These are phyloP conservation scores for Gymnopithys bicolor DNA, from an alignment of 2,797 vertebrate species.

Conservation along the genomic window DNA sequence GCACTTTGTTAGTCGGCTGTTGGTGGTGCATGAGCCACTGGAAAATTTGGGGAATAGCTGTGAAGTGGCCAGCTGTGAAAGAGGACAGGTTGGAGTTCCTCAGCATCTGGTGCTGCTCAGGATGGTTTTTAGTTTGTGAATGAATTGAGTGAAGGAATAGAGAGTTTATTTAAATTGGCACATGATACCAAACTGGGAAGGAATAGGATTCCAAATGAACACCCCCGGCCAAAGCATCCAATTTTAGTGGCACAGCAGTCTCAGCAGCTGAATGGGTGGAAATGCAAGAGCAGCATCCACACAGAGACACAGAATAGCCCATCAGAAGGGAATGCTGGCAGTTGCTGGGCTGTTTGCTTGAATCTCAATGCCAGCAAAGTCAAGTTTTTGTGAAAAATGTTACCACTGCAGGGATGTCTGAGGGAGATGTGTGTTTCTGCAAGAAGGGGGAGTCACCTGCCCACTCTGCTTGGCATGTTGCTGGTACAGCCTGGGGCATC, in stretches of 20 bases:
- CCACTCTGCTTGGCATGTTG: background rate
- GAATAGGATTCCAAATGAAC: background rate
- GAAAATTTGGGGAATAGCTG: background rate
- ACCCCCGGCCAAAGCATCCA: rapidly evolving
- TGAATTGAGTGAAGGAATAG: background rate
- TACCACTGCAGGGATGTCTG: background rate
- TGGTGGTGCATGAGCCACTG: background rate
- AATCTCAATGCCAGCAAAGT: background rate
- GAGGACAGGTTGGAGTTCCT: rapidly evolving
- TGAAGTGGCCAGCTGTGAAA: background rate
- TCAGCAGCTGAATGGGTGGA: background rate
- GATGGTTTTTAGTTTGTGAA: background rate
- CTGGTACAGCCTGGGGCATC: background rate
- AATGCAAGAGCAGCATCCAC: background rate
- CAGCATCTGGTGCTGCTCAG: background rate
- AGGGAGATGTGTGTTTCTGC: background rate
- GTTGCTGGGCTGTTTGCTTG: background rate
- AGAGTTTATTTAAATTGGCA: background rate
- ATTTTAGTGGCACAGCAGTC: background rate
- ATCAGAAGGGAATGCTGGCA: background rate
- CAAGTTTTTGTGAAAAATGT: background rate
- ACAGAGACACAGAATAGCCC: background rate
- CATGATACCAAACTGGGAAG: background rate
- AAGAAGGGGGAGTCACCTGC: background rate
- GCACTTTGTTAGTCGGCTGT: background rate